These are phyloP conservation scores for Heterodera schachtii DNA, from an alignment of 1,140 invertebrate species.

Conservation along the genomic window DNA sequence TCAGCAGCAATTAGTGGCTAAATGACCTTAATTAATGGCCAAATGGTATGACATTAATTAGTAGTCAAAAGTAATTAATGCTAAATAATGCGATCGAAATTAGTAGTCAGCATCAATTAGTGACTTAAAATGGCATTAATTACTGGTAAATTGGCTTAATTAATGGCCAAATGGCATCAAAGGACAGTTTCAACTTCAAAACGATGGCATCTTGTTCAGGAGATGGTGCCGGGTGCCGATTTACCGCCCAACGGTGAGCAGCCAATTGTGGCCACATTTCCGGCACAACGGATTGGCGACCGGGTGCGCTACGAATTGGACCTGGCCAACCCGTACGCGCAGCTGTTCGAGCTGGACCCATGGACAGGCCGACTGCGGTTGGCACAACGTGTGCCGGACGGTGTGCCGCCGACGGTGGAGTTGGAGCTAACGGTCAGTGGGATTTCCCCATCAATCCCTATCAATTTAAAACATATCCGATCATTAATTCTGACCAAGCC, in stretches of 20 bases:
- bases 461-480: too few species aligned
- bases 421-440: constrained; percentile 25
- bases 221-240: constrained; percentile 31
- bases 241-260: constrained; percentile 43
- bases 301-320: constrained; percentile 42
- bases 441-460: too few species aligned
- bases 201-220: constrained; percentile 13
- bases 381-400: constrained; percentile 32
- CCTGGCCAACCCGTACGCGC: constrained; percentile 2
- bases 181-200: background rate
- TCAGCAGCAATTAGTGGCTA: too few species aligned
- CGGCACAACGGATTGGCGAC: constrained; percentile 38
- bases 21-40: too few species aligned
- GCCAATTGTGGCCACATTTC: constrained; percentile 47
- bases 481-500: too few species aligned
- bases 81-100: too few species aligned
- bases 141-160: too few species aligned
- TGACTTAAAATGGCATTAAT: too few species aligned
- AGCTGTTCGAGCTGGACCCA: constrained; percentile 38
- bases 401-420: constrained; percentile 33
- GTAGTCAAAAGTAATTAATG: too few species aligned
- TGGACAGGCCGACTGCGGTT: constrained; percentile 39
- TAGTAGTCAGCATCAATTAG: too few species aligned
- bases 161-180: too few species aligned
- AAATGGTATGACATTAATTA: too few species aligned